A percentile compares a stretch with the other conserved stretches of the same genome.
Conservation (phyloP, 2,797 vertebrate species). For the Coccyzus lansbergi region DNA sequence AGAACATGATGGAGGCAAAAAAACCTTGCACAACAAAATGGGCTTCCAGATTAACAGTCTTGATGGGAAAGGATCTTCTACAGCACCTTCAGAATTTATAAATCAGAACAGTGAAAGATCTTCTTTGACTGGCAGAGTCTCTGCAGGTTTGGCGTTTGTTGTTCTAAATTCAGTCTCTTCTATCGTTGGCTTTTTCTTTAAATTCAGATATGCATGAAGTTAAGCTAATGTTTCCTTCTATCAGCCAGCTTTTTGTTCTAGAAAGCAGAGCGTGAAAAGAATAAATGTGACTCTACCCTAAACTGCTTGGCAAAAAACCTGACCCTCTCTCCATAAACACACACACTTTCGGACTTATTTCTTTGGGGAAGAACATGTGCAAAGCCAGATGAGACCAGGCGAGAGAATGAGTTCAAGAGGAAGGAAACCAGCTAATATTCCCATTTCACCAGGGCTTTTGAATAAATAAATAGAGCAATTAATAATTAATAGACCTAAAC, state of each 20-base stretch:
- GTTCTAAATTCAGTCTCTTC: constrained; percentile 3
- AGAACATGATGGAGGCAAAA: neutral
- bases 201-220: neutral
- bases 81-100: neutral
- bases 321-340: neutral
- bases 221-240: constrained; percentile 17
- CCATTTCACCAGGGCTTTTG: constrained; percentile 27
- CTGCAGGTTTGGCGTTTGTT: constrained; percentile 2
- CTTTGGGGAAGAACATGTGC: neutral
- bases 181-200: neutral
- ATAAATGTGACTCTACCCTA: neutral
- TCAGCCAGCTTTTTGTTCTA: constrained; percentile 16
- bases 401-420: neutral
- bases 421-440: constrained; percentile 37
- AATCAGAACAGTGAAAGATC: neutral
- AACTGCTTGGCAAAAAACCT: neutral
- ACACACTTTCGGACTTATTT: neutral
- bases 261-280: neutral
- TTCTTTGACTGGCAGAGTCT: neutral
- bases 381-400: neutral
- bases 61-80: neutral
- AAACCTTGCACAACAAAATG: neutral
- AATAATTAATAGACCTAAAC: constrained; percentile 57
- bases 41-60: neutral
- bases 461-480: constrained; percentile 62